Evolutionary conservation across 2,797 vertebrate genomes (phyloP).

Genomic region (Silurus aristotelis): DNA sequence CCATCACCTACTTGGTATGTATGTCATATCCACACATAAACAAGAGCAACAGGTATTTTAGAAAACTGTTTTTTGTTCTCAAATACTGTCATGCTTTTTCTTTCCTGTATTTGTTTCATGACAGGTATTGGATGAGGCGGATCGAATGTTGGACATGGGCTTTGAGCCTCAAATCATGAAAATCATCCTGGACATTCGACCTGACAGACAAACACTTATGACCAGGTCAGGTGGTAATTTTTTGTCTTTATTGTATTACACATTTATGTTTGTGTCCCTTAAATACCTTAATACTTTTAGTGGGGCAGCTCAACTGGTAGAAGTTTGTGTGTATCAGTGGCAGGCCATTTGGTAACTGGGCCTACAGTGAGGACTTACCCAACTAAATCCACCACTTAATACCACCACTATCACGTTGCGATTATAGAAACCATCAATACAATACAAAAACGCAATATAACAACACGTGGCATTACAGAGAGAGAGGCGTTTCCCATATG

Average conservation of each 20-base stretch:
- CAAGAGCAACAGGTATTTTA: no score
- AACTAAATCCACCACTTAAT: no score
- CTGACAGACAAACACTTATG: slow-evolving; percentile 95
- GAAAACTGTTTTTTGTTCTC: not conserved
- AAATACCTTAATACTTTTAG: not conserved
- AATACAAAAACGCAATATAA: no score
- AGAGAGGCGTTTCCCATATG: no score
- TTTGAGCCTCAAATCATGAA: slow-evolving; percentile 99
- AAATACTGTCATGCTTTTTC: not conserved
- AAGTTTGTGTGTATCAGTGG: not conserved
- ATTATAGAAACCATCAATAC: no score
- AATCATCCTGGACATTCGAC: slow-evolving; percentile 92
- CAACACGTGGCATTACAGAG: no score
- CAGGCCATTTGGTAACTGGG: no score
- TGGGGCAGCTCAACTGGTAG: not conserved
- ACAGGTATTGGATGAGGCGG: slow-evolving; percentile 97
- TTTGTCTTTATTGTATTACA: not conserved
- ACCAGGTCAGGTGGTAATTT: slow-evolving; percentile 79
- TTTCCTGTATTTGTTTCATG: not conserved
- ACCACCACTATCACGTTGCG: no score
- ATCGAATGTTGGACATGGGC: slow-evolving; percentile 97
- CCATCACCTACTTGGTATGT: slow-evolving; percentile 89
- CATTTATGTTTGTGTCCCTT: not conserved
- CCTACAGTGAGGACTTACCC: no score
- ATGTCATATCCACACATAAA: not conserved